Conservation (phyloP, 2,888 invertebrate species). For the Mythimna impura region DNA sequence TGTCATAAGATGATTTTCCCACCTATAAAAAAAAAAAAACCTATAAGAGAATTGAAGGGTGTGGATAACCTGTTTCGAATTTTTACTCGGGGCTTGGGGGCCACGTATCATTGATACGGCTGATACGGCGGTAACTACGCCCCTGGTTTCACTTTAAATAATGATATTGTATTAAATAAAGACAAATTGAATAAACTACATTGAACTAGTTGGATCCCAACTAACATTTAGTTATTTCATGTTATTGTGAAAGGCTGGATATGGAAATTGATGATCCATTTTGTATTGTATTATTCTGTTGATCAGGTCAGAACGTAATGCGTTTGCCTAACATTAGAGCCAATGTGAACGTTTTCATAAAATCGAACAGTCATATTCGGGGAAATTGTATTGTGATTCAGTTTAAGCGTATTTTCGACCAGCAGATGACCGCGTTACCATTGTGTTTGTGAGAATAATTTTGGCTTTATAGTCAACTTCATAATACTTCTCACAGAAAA, state of each 20-base stretch:
- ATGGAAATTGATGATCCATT: slow-evolving; percentile 25
- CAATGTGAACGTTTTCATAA: slow-evolving; percentile 1
- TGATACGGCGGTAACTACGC: no score
- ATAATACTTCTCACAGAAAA: neutral
- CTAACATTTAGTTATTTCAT: slow-evolving; percentile 25
- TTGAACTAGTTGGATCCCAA: slow-evolving; percentile 4
- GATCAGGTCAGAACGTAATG: slow-evolving; percentile 7
- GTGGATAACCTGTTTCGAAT: no score
- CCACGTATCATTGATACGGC: no score
- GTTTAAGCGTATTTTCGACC: slow-evolving; percentile 13
- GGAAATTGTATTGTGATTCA: slow-evolving; percentile 36
- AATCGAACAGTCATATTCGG: slow-evolving; percentile 28
- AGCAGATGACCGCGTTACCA: neutral
- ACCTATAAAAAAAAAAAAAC: no score
- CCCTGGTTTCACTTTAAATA: slow-evolving; percentile 42
- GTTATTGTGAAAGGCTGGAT: slow-evolving; percentile 25
- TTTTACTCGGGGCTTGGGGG: no score
- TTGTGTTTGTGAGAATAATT: slow-evolving; percentile 28
- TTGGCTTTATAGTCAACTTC: neutral
- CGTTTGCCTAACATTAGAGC: slow-evolving; percentile 7
- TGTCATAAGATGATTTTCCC: no score
- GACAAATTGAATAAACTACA: slow-evolving; percentile 50
- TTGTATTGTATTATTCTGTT: slow-evolving; percentile 7
- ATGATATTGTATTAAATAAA: slow-evolving; percentile 24
- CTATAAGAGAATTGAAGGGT: no score